Evolutionary conservation across 2,888 invertebrate genomes (phyloP).

Genomic region (Minunthozetes semirufus): DNA sequence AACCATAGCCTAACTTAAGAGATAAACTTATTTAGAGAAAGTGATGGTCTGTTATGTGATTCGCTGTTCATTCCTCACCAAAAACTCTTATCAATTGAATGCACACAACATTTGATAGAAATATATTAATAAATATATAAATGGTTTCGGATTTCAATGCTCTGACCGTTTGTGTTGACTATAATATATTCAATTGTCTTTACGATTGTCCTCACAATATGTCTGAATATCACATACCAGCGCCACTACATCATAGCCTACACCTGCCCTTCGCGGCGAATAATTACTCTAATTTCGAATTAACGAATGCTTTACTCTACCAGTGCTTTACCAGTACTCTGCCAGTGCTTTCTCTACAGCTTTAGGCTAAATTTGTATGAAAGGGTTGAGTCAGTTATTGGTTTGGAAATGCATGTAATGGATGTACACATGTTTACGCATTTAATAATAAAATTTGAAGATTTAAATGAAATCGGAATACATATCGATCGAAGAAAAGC

Average conservation of each 20-base stretch:
- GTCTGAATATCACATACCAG: background rate
- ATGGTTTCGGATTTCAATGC: background rate
- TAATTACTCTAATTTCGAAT: conserved; percentile 29
- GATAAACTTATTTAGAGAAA: conserved; percentile 11
- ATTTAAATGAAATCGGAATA: conserved; percentile 3
- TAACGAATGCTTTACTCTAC: conserved; percentile 21
- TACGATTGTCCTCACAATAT: conserved; percentile 2
- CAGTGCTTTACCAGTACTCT: background rate
- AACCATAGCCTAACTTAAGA: background rate
- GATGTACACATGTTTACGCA: conserved; percentile 25
- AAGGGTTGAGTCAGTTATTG: conserved; percentile 13
- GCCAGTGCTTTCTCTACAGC: background rate
- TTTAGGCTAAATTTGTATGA: conserved; percentile 6
- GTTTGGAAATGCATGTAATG: background rate
- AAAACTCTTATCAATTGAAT: conserved; percentile 30
- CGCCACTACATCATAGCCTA: background rate
- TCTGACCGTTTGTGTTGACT: background rate
- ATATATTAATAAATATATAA: conserved; percentile 3
- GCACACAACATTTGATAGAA: conserved; percentile 22
- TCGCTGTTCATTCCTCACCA: conserved; percentile 19
- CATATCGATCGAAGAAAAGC: conserved; percentile 3
- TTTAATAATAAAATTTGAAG: conserved; percentile 24
- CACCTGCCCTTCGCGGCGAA: conserved; percentile 16
- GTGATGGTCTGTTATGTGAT: conserved; percentile 16
- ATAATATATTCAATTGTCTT: conserved; percentile 19